Base-by-base conservation (phyloP, 2,113 vertebrate genomes). In the Hirundichthys speculiger region DNA sequence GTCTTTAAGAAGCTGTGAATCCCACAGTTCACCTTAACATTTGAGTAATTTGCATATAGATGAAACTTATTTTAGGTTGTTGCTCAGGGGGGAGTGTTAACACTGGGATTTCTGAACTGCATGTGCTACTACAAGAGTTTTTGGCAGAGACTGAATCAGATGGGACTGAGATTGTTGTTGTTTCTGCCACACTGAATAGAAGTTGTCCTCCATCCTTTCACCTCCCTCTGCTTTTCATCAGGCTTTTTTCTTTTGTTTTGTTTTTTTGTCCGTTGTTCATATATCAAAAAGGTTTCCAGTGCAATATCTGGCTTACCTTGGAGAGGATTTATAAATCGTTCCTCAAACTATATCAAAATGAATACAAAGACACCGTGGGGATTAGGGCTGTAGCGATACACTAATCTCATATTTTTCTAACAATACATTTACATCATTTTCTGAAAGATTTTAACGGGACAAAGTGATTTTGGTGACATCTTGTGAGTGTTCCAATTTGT, bases 41-140 rank as follows among this genome's bases (percentile, higher is more conserved):
- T 69, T 11, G 0, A 30, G 42, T 72, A 38, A 84, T 89, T 88
- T 86, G 73, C 82, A 87, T 84, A 84, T 85, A 81, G 66, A 87
- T 84, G 68, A 83, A 69, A 64, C 64, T 77, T 39, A 73, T 52
- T 68, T 67, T 66, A 67, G 38, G 66, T 79, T 75, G 69, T 77
- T 59, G 71, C 73, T 70, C 21, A 7, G 25, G 34, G 56, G 57
- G 50, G 40, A 73, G 43, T 63, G 54, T 80, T 85, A 76, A 80
- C 67, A 74, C 80, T 46, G 20, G 46, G 64, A 48, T 46, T 82
- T 75, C 66, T 83, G 45, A 80, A 79, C 73, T 82, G 67, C 51
- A 75, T 64, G 6, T 27, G 25, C 25, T 27, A 46, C n/a, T 57
- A 48, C 11, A 24, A 58, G 50, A 77, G 53, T 20, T 41, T 24